Evolutionary conservation across 1,140 invertebrate species (phyloP).

Genomic region (Amyelois transitella): DNA sequence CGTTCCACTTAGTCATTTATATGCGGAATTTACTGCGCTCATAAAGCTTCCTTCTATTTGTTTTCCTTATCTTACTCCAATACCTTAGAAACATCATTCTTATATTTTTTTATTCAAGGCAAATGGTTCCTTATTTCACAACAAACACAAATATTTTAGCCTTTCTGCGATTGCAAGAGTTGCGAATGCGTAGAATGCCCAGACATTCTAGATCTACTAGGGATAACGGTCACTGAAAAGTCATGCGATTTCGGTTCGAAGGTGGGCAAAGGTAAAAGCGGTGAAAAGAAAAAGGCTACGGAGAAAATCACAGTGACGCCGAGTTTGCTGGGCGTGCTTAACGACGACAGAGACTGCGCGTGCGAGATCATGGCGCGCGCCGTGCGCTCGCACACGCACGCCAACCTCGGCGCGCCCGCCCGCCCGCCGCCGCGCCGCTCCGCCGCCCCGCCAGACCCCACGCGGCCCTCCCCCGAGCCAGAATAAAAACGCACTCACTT

Average conservation of each 20-base stretch:
- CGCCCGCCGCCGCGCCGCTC: not conserved
- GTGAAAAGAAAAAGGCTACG: conserved; percentile 10
- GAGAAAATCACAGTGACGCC: conserved; percentile 2
- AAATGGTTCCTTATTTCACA: too few species aligned
- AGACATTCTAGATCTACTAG: conserved; percentile 25
- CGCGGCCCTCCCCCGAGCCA: not conserved
- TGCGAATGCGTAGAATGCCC: conserved; percentile 31
- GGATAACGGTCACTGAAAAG: conserved; percentile 18
- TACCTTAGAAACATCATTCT: too few species aligned
- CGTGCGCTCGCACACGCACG: conserved; percentile 25
- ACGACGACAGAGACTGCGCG: conserved; percentile 20
- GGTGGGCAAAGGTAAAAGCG: conserved; percentile 3
- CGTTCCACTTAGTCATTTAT: too few species aligned
- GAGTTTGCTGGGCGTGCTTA: conserved; percentile 20
- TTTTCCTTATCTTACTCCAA: too few species aligned
- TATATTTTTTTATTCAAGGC: too few species aligned
- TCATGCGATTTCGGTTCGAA: conserved; percentile 17
- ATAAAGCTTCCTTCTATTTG: too few species aligned
- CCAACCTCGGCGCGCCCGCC: conserved; percentile 16
- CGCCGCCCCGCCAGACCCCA: not conserved
- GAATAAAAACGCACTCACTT: not conserved
- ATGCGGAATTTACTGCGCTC: too few species aligned
- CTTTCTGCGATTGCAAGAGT: conserved; percentile 31
- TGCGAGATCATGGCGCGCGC: conserved; percentile 31
- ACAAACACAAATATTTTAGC: too few species aligned